Base-by-base conservation (phyloP, 2,888 invertebrate genomes). In the Exephanes ischioxanthus region DNA sequence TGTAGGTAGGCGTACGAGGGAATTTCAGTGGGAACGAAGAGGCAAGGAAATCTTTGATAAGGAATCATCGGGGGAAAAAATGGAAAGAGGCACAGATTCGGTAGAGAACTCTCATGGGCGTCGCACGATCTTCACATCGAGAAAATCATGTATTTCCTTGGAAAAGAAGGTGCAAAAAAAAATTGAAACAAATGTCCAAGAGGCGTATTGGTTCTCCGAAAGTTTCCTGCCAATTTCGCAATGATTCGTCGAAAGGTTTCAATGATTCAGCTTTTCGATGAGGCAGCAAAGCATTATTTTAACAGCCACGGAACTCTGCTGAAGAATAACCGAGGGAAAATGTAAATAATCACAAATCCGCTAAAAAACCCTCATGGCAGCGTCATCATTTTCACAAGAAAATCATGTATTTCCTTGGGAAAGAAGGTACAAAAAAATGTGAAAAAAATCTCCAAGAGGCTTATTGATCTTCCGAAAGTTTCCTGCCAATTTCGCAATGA, bases 1-100 rank as follows among this genome's bases (percentile, higher is more conserved):
- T 26, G 41, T 70, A 55, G 58, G 68, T 79, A 45, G 41, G 33
- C n/a, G 16, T 14, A 70, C 51, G 48, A 63, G 41, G 22, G n/a
- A 33, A 33, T 77, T 22, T 51, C 51, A 19, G 53, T 37, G n/a
- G 33, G 22, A 72, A 58, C 33, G 19, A 30, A 26, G 41, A 1
- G 19, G 16, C 11, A 33, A 14, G 7, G 16, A 16, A 30, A 30
- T 33, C 1, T 30, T 16, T 63, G 33, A 4, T 30, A 4, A 33
- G 5, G 63, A 6, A 63, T 48, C 0, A 48, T 2, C 53, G 2
- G 53, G 53, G 9, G 19, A 55, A 16, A 53, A 9, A 6, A 22
- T 55, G 19, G 53, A 53, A 53, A n/a, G 53, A 16, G 45, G 9
- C 19, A 0, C 7, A 7, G 19, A 55, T 22, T 7, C 53, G n/a